Percentiles rank a stretch among this genome's conserved stretches.
Evolutionary conservation across 2,888 invertebrate species (phyloP).

Genomic region (Ophion costatus): DNA sequence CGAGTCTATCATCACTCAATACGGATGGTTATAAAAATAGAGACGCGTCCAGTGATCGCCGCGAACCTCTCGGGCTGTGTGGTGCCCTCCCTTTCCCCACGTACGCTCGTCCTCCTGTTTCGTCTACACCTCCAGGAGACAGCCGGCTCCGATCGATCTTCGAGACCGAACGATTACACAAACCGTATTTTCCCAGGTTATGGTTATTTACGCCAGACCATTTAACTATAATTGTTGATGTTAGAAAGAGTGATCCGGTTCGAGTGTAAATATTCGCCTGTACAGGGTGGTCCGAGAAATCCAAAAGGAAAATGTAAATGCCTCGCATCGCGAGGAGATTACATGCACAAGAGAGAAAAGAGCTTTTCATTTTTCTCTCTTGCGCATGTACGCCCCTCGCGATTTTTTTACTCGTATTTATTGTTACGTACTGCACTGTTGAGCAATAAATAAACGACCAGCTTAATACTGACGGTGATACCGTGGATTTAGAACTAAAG

Average conservation of each 20-base stretch:
- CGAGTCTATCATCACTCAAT: conserved; percentile 43
- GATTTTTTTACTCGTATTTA: too few species aligned
- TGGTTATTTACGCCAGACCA: neutral
- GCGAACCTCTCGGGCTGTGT: neutral
- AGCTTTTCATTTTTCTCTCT: too few species aligned
- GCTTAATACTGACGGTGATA: too few species aligned
- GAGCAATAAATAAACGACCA: too few species aligned
- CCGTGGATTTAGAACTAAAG: too few species aligned
- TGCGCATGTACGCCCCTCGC: too few species aligned
- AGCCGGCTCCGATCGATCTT: conserved; percentile 35
- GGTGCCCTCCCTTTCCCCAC: neutral
- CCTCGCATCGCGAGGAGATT: too few species aligned
- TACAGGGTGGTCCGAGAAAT: too few species aligned
- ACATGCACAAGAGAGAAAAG: too few species aligned
- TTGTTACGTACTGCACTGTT: too few species aligned
- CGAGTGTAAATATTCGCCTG: neutral
- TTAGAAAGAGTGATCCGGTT: neutral
- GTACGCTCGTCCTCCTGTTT: neutral
- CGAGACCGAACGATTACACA: conserved; percentile 15
- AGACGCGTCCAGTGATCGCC: conserved; percentile 53
- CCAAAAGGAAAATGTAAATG: too few species aligned
- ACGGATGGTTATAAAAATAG: conserved; percentile 60
- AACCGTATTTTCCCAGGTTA: conserved; percentile 22
- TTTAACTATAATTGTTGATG: neutral
- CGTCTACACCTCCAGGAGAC: neutral